These are phyloP conservation scores for Hyalella azteca DNA, from an alignment of 2,888 invertebrate species.

Conservation along the genomic window DNA sequence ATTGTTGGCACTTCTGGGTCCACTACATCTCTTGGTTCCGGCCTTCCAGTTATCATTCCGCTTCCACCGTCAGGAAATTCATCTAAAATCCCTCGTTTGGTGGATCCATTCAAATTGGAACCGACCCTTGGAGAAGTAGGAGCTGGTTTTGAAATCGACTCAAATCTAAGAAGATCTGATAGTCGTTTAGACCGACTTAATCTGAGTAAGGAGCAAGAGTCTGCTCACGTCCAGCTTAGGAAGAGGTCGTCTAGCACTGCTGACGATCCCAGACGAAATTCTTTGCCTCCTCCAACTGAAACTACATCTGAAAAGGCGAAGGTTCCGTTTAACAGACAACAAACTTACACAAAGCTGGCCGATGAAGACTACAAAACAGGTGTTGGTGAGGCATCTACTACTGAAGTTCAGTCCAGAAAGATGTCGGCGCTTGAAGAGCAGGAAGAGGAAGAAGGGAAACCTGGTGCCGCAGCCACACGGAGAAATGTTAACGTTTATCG, in stretches of 20 bases:
- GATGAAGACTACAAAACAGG: slow-evolving; percentile 44
- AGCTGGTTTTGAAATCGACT: neutral
- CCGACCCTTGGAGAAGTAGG: slow-evolving; percentile 39
- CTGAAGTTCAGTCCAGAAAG: neutral
- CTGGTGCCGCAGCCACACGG: neutral
- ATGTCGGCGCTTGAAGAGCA: slow-evolving; percentile 2
- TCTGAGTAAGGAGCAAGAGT: neutral
- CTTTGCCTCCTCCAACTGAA: neutral
- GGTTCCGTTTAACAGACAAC: slow-evolving; percentile 49
- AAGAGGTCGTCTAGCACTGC: neutral
- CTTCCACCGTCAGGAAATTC: slow-evolving; percentile 43
- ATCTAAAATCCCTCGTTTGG: slow-evolving; percentile 54
- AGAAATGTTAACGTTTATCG: neutral
- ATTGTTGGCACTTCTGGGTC: slow-evolving; percentile 47
- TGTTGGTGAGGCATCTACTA: slow-evolving; percentile 19
- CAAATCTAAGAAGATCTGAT: neutral
- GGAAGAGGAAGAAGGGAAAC: slow-evolving; percentile 14
- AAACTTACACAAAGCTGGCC: slow-evolving; percentile 53
- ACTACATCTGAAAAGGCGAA: neutral
- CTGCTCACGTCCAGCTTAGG: neutral
- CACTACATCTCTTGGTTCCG: slow-evolving; percentile 36
- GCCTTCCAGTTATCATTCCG: slow-evolving; percentile 40
- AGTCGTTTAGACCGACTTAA: neutral
- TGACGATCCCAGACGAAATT: slow-evolving; percentile 2
- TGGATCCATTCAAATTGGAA: slow-evolving; percentile 49